Conservation (phyloP, 2,888 invertebrate species). For the Lochmaea capreae region DNA sequence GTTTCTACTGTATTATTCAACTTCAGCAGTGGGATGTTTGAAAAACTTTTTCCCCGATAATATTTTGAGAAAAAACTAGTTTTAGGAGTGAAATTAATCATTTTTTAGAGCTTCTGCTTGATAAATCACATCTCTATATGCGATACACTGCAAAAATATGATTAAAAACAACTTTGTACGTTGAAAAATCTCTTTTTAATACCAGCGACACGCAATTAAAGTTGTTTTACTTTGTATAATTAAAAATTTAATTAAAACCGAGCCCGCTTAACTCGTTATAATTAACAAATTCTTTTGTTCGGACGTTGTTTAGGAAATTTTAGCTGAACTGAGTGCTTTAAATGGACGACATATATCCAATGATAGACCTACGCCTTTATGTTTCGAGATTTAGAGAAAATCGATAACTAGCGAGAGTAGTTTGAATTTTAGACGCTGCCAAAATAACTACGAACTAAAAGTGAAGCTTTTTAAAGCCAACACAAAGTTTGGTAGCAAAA, state of each 20-base stretch:
- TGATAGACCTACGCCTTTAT: neutral
- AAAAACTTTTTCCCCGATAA: too few species aligned
- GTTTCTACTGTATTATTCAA: too few species aligned
- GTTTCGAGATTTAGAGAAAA: neutral
- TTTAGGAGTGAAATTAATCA: too few species aligned
- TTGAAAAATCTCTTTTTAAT: neutral
- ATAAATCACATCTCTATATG: too few species aligned
- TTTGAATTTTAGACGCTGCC: neutral
- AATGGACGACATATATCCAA: neutral
- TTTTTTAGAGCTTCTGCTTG: too few species aligned
- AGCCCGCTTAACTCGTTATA: neutral
- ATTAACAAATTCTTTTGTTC: slow-evolving; percentile 1
- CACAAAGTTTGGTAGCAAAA: too few species aligned
- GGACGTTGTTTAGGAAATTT: neutral
- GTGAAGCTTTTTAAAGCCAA: neutral
- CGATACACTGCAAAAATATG: too few species aligned
- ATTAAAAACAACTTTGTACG: neutral
- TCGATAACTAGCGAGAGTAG: neutral
- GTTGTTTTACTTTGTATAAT: neutral
- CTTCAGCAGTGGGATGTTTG: too few species aligned
- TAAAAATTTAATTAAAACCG: neutral
- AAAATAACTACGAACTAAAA: neutral
- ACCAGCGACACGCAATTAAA: neutral
- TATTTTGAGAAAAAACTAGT: too few species aligned
- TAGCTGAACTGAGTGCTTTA: neutral